Base-by-base conservation (phyloP, 2,797 vertebrate species). In the Lacerta viridis region DNA sequence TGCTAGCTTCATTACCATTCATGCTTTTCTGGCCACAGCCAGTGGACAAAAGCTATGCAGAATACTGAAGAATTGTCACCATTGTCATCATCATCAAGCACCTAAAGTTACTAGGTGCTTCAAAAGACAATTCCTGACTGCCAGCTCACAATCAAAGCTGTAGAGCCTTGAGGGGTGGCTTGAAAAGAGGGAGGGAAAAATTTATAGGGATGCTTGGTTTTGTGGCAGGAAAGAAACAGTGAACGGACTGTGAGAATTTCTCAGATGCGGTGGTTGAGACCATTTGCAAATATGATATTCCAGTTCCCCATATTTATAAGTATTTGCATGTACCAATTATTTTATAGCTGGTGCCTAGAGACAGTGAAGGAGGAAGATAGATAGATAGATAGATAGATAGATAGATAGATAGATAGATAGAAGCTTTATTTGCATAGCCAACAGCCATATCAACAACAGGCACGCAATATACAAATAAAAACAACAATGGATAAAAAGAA, bases 31-130 rank as follows among this genome's bases (percentile, higher is more conserved):
- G 55, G 84, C 3, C 17, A 75, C 61, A 76, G 5, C 29, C 8
- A 77, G 4, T 50, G 74, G n/a, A 25, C 17, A 33, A 83, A 88
- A 77, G n/a, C 55, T 20, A 82, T 75, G 27, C 79, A 75, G 69
- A 55, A 76, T 76, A 27, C 15, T 8, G 25, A 36, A 36, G 72
- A 39, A 74, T 18, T 27, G 20, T 25, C 27, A 79, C 59, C 66
- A 80, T 20, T 13, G n/a, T 33, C 17, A 80, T 69, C 7, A 25
- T 29, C 61, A 80, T 41, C 10, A 80, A 59, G 36, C 43, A 64
- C 20, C 74, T 77, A 43, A 77, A 66, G 25, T 25, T 78, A 50
- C 41, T 50, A 41, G 33, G 68, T 80, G 46, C 46, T 80, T 80
- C 13, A 80, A 80, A 80, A 72, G 33, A 29, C 41, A 66, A 66